Evolutionary conservation across 1,140 invertebrate genomes (phyloP).

Genomic region (Drosophila arawakana): DNA sequence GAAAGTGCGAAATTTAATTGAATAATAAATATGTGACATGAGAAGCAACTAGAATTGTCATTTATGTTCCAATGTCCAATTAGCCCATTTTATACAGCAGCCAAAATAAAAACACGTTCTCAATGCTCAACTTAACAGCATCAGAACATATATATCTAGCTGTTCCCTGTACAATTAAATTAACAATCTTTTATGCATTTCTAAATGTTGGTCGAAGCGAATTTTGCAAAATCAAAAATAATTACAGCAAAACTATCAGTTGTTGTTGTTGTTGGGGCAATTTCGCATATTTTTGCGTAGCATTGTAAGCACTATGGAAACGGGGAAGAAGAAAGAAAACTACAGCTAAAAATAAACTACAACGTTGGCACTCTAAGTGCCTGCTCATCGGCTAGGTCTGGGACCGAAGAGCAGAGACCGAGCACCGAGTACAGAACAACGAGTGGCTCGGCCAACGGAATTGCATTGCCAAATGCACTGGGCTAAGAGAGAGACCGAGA

Average conservation of each 20-base stretch:
- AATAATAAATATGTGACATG: constrained; percentile 31
- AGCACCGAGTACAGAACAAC: not conserved
- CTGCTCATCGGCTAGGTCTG: constrained; percentile 36
- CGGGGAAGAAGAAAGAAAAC: constrained; percentile 16
- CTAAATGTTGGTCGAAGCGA: constrained; percentile 19
- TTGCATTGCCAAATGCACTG: constrained; percentile 67
- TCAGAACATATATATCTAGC: constrained; percentile 28
- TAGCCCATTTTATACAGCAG: constrained; percentile 40
- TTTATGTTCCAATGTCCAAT: constrained; percentile 47
- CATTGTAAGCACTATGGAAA: constrained; percentile 54
- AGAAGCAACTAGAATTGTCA: constrained; percentile 23
- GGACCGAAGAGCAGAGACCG: not conserved
- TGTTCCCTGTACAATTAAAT: constrained; percentile 58
- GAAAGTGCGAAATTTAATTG: constrained; percentile 4
- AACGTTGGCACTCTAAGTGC: constrained; percentile 71
- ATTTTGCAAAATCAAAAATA: constrained; percentile 66
- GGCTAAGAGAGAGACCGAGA: too few species aligned
- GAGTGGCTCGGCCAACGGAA: constrained; percentile 41
- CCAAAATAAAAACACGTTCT: constrained; percentile 3
- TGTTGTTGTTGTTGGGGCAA: constrained; percentile 22
- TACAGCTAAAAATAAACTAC: constrained; percentile 70
- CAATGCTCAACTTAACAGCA: constrained; percentile 12
- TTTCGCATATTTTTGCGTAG: constrained; percentile 72
- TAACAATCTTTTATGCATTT: constrained; percentile 65
- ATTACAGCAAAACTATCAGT: constrained; percentile 60